Conservation (phyloP, 2,113 vertebrate genomes). For the Miniopterus natalensis region DNA sequence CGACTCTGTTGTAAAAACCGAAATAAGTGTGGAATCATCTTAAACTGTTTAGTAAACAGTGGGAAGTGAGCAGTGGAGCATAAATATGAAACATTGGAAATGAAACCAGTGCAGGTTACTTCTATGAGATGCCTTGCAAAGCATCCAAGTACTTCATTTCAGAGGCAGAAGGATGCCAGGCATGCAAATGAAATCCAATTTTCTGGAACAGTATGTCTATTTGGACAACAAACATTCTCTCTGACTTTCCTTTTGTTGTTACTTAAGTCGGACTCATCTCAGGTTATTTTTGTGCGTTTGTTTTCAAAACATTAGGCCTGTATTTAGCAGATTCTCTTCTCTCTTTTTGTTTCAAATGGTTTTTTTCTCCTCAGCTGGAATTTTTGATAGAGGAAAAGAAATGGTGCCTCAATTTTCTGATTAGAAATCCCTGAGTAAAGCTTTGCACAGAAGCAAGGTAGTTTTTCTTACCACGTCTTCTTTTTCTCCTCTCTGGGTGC, state of each 20-base stretch:
- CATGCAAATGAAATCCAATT: conserved; percentile 42
- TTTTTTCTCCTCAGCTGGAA: conserved; percentile 49
- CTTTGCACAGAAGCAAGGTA: background rate
- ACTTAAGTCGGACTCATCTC: conserved; percentile 41
- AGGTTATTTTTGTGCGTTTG: conserved; percentile 61
- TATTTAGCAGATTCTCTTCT: conserved; percentile 42
- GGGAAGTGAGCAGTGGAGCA: conserved; percentile 41
- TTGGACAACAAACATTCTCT: conserved; percentile 37
- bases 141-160: conserved; percentile 55
- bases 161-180: conserved; percentile 15
- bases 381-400: conserved; percentile 65
- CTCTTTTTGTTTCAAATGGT: background rate
- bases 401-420: background rate
- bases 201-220: conserved; percentile 50
- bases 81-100: conserved; percentile 50
- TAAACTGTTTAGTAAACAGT: conserved; percentile 61
- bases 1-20: conserved; percentile 40
- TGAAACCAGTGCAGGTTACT: conserved; percentile 65
- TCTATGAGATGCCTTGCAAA: conserved; percentile 1
- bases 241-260: conserved; percentile 50
- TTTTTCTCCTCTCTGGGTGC: background rate
- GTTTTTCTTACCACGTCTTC: background rate
- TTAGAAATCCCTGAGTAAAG: conserved; percentile 7
- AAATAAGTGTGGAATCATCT: conserved; percentile 48
- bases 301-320: conserved; percentile 73